A percentile compares a stretch with the other conserved stretches of the same genome.
These are phyloP conservation scores for Pongo abelii DNA, from an alignment of 2,113 vertebrate genomes.

Conservation along the genomic window DNA sequence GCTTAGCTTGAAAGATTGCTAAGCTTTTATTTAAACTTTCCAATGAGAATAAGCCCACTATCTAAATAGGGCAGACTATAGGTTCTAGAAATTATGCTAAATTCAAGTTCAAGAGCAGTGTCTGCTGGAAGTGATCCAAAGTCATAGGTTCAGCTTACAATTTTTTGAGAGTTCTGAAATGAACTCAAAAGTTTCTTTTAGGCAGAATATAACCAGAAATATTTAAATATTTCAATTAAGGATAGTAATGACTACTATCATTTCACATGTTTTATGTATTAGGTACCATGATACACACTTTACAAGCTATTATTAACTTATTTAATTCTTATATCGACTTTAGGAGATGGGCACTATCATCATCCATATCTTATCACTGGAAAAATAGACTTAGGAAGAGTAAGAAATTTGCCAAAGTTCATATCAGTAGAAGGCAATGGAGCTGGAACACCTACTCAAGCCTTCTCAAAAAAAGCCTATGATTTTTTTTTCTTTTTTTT, in stretches of 20 bases:
- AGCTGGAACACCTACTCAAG: not conserved
- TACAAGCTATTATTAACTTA: not conserved
- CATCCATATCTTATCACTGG: not conserved
- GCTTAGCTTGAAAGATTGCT: not conserved
- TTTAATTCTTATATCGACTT: conserved; percentile 17
- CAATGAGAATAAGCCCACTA: not conserved
- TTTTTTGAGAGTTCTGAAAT: conserved; percentile 35
- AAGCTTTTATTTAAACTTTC: not conserved
- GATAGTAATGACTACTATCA: not conserved
- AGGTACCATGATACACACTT: not conserved
- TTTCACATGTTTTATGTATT: not conserved
- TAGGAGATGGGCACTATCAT: not conserved
- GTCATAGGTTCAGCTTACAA: not conserved
- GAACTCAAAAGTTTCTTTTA: not conserved
- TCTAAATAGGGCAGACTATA: not conserved
- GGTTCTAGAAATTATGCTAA: conserved; percentile 12
- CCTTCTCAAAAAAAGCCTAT: not conserved
- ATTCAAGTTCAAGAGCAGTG: not conserved
- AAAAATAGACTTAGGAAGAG: not conserved
- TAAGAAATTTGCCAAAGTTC: not conserved
- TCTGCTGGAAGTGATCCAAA: not conserved
- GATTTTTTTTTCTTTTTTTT: not conserved
- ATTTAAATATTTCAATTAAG: conserved; percentile 16
- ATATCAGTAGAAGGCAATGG: not conserved
- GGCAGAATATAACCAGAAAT: not conserved